Evolutionary conservation across 2,113 vertebrate species (phyloP).

Genomic region (Dinomys branickii): DNA sequence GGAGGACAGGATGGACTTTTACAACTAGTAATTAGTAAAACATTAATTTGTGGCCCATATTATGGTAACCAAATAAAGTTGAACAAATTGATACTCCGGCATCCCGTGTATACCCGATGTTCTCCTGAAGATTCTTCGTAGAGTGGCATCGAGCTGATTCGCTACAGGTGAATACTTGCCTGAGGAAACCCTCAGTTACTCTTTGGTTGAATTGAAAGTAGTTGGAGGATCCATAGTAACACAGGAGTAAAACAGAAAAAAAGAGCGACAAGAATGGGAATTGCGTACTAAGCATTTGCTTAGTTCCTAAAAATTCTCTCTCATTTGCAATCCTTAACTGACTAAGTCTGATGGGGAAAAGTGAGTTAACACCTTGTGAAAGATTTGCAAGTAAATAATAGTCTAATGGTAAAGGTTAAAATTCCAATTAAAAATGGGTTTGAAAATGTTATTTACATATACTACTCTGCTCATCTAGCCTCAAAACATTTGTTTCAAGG

Average conservation of each 20-base stretch:
- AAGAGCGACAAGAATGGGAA: background rate
- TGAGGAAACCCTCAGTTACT: background rate
- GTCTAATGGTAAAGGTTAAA: background rate
- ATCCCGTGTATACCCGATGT: background rate
- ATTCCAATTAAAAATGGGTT: background rate
- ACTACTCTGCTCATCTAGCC: background rate
- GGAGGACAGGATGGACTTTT: background rate
- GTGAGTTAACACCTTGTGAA: background rate
- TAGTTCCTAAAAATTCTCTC: background rate
- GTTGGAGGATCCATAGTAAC: background rate
- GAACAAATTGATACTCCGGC: background rate
- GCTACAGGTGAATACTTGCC: background rate
- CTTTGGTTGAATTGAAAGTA: slow-evolving; percentile 16
- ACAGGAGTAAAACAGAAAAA: background rate
- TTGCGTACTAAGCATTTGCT: background rate
- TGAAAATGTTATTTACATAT: slow-evolving; percentile 1
- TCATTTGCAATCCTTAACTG: background rate
- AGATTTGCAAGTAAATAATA: slow-evolving; percentile 34
- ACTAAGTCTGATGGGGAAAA: background rate
- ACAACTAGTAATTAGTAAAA: slow-evolving; percentile 5
- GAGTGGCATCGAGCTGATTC: background rate
- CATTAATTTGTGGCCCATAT: slow-evolving; percentile 4
- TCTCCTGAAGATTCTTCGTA: background rate
- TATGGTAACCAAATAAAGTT: background rate
- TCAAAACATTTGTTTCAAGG: slow-evolving; percentile 42